Evolutionary conservation across 1,140 invertebrate species (phyloP), one percentile per base, ranked within the genome.

Genomic region (Acromyrmex echinatior): DNA sequence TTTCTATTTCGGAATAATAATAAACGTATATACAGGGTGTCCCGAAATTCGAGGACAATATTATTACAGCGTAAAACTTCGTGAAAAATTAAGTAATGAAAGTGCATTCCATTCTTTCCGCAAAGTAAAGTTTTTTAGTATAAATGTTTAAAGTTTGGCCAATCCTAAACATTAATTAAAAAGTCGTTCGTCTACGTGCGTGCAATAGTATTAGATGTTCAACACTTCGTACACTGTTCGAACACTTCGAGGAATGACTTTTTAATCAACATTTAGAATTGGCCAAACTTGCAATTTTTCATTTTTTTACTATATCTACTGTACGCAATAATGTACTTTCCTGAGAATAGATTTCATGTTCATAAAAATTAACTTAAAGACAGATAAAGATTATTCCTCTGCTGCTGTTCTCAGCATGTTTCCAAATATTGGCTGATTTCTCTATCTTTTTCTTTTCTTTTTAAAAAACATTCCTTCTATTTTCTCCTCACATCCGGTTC

Each of bases 361-460:
- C 7, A 14, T 74, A 74, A 6, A 51, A 39, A 31, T 60, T 31
- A 31, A 31, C 28, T 49, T 12, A 16, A 49, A 68, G 21, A 73
- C 18, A 31, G 14, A 74, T 16, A 9, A 28, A 9, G 5, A n/a
- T 25, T 82, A 45, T 45, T n/a, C 6, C 18, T 18, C 21, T 10
- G 31, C 14, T 18, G n/a, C 21, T 39, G 16, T 3, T 71, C 21
- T 58, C 56, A n/a, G 25, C 39, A 12, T 31, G 39, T n/a, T 62
- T 35, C 7, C 3, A 14, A 39, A 18, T 12, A 31, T 60, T 49
- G 28, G 5, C 3, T 70, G 25, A 0, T 49, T 49, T 49, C n/a
- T 51, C 21, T 18, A 16, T 76, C 16, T 14, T 25, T 35, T 63
- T 25, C 68, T 25, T 71, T 71, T 58, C 49, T 56, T 70, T 71